Base-by-base conservation (phyloP, 2,113 vertebrate genomes). In the Falcunculus frontatus region DNA sequence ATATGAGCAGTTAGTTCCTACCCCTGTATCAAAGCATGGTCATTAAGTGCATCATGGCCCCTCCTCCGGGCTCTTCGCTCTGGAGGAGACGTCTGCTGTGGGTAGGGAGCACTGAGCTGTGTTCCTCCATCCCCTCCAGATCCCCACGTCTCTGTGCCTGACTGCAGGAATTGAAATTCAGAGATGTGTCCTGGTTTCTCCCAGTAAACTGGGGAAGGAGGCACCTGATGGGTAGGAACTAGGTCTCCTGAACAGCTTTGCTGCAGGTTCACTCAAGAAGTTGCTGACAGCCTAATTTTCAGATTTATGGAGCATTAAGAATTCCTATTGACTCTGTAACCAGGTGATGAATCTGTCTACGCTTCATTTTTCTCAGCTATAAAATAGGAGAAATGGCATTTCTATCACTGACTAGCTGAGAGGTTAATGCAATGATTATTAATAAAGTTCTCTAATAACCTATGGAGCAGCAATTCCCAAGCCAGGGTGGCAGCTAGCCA, bases 251-350 rank as follows among this genome's bases (percentile, higher is more conserved):
- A 52, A 50, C 30, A 76, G 60, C 27, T 86, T 69, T 86, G 75
- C 90, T 77, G 59, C 52, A 74, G 75, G 49, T 80, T 70, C 29
- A 25, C 64, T 94, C 67, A 32, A 70, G 75, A 93, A 95, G 74
- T 57, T 94, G 85, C 85, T 90, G 90, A 88, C 83, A 94, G 79
- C 64, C 90, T 89, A 50, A 95, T 95, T 95, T 93, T 81, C 72
- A 78, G 82, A 96, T 94, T 88, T 77, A 96, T 88, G 75, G 78
- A 91, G 90, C 85, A 93, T 93, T 97, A 91, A 88, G 69, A 33
- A 44, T 47, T 96, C 56, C 87, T 63, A 73, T 67, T 86, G 94
- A 90, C 82, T 94, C 85, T 64, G 72, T 77, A 95, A 88, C 87
- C 82, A 92, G 56, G 82, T 94, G 95, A 95, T 91, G 82, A 85